Base-by-base conservation (phyloP, 2,888 invertebrate genomes). In the Euplagia quadripunctaria region DNA sequence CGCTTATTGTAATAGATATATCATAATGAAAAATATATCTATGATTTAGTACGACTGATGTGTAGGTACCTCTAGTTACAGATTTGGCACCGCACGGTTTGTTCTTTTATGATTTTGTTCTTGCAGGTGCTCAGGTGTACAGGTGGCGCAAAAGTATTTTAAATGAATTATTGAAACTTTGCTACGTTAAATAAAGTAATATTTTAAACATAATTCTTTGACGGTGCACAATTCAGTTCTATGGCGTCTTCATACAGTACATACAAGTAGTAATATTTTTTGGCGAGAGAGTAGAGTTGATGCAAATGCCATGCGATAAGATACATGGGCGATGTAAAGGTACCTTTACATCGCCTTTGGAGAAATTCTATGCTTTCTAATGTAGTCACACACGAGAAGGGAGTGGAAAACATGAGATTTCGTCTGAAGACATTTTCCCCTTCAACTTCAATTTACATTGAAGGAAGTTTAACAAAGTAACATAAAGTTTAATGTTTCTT, bases 1-100 rank as follows among this genome's bases (percentile, higher is more conserved):
- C 87, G 87, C 88, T 89, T 87, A 84, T 73, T 82, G 76, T 20
- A 61, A 43, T 55, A 31, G 64, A 31, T 51, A 58, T 20, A 20
- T 4, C 12, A 14, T 31, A 14, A 1, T 14, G 14, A 31, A 31
- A 31, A 31, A 61, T 61, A 61, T 61, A 14, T 61, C 61, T 61
- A 31, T 4, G 55, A 61, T 31, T 6, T 4, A 12, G 43, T 46
- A 46, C 31, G 9, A 55, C 9, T 58, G 58, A 58, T 58, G 58
- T 58, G 11, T 31, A 31, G 31, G 31, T 58, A 58, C 58, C 61
- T 14, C 31, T 61, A 61, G 31, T 61, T 61, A 5, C 20, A 61
- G 52, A 52, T 51, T 51, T 14, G 14, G 12, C 14, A 16, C 14
- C 9, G 43, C 6, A 46, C 43, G 8, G 5, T 51, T 5, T 51